A percentile compares a stretch with the other conserved stretches of the same genome.
Evolutionary conservation across 2,888 invertebrate species (phyloP).

Genomic region (Troides aeacus): DNA sequence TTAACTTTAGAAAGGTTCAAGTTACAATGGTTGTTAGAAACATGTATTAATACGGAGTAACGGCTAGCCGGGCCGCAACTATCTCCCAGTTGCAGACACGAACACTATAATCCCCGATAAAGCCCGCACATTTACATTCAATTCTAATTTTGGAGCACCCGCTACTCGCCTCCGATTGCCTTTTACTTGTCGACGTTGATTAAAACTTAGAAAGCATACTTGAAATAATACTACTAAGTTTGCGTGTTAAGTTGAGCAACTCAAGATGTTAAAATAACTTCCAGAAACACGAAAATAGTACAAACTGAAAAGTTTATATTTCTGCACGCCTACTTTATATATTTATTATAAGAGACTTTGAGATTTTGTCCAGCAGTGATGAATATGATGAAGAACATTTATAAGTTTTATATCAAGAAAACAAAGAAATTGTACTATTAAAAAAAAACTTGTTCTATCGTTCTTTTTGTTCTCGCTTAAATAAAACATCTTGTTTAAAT

Average conservation of each 20-base stretch:
- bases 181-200: slow-evolving; percentile 71
- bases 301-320: background rate
- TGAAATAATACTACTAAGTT: background rate
- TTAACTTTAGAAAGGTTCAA: slow-evolving; percentile 16
- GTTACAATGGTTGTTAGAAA: slow-evolving; percentile 44
- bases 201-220: slow-evolving; percentile 52
- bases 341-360: too few species aligned
- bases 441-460: background rate
- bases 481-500: slow-evolving; percentile 45
- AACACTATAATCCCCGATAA: slow-evolving; percentile 81
- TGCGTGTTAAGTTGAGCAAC: background rate
- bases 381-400: too few species aligned
- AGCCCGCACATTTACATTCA: slow-evolving; percentile 82
- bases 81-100: slow-evolving; percentile 75
- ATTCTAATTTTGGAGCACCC: slow-evolving; percentile 76
- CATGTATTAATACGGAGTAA: slow-evolving; percentile 59
- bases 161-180: slow-evolving; percentile 73
- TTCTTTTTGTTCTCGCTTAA: slow-evolving; percentile 2
- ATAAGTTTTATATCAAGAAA: too few species aligned
- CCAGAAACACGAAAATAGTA: background rate
- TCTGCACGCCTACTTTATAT: background rate
- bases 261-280: background rate
- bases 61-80: slow-evolving; percentile 68
- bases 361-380: too few species aligned
- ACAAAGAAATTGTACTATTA: background rate